Evolutionary conservation across 2,888 invertebrate genomes (phyloP).

Genomic region (Leptopilina drosophilae): DNA sequence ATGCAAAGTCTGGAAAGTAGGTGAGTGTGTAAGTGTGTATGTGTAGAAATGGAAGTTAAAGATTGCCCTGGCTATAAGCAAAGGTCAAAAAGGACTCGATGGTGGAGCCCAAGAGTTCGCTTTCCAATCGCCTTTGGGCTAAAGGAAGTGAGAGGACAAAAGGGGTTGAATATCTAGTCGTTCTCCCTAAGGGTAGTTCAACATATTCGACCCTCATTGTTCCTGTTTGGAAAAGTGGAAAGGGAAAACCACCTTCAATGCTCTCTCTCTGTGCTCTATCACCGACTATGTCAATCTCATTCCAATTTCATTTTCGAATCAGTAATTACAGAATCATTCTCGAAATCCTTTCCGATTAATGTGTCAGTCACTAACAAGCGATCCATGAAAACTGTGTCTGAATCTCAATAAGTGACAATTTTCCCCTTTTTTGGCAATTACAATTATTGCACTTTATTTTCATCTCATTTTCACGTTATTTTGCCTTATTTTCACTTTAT

Average conservation of each 20-base stretch:
- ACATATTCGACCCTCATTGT: constrained; percentile 35
- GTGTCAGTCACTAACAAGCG: too few species aligned
- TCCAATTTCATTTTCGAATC: constrained; percentile 10
- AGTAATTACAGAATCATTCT: background rate
- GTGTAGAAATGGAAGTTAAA: background rate
- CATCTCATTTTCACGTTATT: too few species aligned
- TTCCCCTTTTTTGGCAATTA: too few species aligned
- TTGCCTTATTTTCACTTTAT: too few species aligned
- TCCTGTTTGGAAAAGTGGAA: constrained; percentile 3
- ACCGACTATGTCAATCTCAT: constrained; percentile 21
- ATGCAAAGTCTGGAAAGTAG: too few species aligned
- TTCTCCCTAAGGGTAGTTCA: background rate
- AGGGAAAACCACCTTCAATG: background rate
- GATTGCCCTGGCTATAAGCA: constrained; percentile 5
- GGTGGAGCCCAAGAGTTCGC: background rate
- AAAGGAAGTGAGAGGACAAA: background rate
- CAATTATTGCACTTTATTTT: too few species aligned
- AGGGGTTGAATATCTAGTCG: constrained; percentile 12
- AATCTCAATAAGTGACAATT: too few species aligned
- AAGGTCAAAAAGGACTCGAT: background rate
- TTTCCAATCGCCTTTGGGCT: constrained; percentile 13
- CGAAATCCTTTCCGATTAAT: too few species aligned
- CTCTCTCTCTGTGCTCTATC: background rate
- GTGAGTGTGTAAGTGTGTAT: background rate
- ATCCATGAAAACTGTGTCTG: too few species aligned